These are phyloP conservation scores for Euschistus heros DNA, from an alignment of 1,140 invertebrate genomes.

Conservation along the genomic window DNA sequence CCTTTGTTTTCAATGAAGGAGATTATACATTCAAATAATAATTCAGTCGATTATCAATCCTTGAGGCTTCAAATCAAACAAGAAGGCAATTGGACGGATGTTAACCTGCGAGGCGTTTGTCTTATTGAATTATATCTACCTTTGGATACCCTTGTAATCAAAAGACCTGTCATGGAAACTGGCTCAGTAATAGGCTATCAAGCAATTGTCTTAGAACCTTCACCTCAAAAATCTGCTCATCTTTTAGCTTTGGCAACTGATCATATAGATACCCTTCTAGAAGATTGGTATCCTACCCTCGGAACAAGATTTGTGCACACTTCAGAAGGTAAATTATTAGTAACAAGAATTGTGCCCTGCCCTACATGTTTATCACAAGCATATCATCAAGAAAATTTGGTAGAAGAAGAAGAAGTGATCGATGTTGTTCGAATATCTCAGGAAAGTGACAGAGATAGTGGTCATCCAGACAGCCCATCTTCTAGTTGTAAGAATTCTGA, in stretches of 20 bases:
- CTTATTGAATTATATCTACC: constrained; percentile 85
- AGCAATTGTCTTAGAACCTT: constrained; percentile 60
- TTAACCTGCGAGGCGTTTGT: constrained; percentile 69
- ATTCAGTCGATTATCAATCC: constrained; percentile 39
- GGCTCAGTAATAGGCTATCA: constrained; percentile 48
- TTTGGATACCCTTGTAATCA: constrained; percentile 58
- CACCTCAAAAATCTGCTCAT: constrained; percentile 67
- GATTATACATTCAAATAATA: constrained; percentile 50
- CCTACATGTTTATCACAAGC: constrained; percentile 56
- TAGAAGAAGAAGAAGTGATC: constrained; percentile 19
- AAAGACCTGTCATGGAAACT: constrained; percentile 45
- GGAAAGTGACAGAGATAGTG: constrained; percentile 67
- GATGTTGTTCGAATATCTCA: constrained; percentile 46
- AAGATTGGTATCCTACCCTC: constrained; percentile 96
- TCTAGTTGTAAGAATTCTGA: constrained; percentile 62
- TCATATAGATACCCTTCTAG: constrained; percentile 90
- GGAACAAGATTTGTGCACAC: constrained; percentile 96
- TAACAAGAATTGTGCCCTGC: constrained; percentile 91
- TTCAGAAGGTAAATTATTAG: constrained; percentile 87
- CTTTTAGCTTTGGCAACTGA: constrained; percentile 85
- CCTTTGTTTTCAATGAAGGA: constrained; percentile 75
- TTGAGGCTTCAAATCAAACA: constrained; percentile 59
- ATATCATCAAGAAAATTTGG: neutral
- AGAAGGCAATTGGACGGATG: constrained; percentile 72
- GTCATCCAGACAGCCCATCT: constrained; percentile 52